Conservation (phyloP, 1,140 invertebrate species). For the Hypothenemus hampei region DNA sequence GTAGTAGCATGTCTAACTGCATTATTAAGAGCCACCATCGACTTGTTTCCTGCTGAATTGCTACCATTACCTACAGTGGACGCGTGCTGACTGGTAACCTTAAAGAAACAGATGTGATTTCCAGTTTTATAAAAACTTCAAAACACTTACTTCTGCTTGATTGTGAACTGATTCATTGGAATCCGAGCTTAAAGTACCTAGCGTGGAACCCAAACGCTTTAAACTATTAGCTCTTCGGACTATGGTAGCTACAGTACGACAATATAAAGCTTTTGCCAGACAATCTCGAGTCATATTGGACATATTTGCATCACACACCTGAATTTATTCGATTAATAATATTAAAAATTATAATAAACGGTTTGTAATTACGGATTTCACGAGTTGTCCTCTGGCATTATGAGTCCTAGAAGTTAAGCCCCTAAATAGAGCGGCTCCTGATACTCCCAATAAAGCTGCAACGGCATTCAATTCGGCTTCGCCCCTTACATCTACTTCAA, state of each 20-base stretch:
- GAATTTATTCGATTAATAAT: neutral
- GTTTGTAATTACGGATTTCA: conserved; percentile 57
- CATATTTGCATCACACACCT: conserved; percentile 73
- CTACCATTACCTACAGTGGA: conserved; percentile 64
- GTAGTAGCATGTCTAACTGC: conserved; percentile 90
- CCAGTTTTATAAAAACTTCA: neutral
- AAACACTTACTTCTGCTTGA: conserved; percentile 62
- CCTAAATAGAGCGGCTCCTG: conserved; percentile 67
- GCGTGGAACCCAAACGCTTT: conserved; percentile 79
- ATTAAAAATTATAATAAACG: neutral
- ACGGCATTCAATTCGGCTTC: conserved; percentile 77
- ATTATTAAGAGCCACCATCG: conserved; percentile 87
- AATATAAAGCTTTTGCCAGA: conserved; percentile 88
- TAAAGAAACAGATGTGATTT: neutral
- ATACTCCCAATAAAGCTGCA: conserved; percentile 76
- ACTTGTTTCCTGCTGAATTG: conserved; percentile 73
- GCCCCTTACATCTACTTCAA: conserved; percentile 71
- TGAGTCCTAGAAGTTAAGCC: conserved; percentile 82
- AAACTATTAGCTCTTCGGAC: conserved; percentile 87
- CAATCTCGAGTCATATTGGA: conserved; percentile 83
- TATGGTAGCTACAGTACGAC: conserved; percentile 91
- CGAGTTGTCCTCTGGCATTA: conserved; percentile 74
- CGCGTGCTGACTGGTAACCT: conserved; percentile 68
- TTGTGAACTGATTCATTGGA: conserved; percentile 89
- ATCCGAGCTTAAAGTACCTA: conserved; percentile 84